Evolutionary conservation across 2,797 vertebrate species (phyloP).

Genomic region (Sebastes elongatus): DNA sequence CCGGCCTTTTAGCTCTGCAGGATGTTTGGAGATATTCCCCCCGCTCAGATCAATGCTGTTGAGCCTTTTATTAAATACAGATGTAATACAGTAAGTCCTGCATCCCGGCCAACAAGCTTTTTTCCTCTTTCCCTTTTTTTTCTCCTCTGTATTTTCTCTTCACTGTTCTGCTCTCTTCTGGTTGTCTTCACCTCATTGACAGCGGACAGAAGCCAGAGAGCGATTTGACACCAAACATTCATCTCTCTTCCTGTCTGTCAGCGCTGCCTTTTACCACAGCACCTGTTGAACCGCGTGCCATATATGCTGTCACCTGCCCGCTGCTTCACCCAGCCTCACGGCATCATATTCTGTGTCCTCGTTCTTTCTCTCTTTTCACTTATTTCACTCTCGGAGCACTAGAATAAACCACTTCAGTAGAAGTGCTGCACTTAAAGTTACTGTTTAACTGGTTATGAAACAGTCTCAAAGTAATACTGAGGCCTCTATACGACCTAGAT

Average conservation of each 20-base stretch:
- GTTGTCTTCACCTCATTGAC: conserved; percentile 77
- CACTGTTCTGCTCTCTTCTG: conserved; percentile 45
- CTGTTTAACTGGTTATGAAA: background rate
- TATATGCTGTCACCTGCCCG: conserved; percentile 3
- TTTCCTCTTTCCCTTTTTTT: conserved; percentile 31
- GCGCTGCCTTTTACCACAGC: conserved; percentile 15
- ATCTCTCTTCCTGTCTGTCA: conserved; percentile 49
- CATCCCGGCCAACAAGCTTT: conserved; percentile 70
- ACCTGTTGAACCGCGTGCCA: conserved; percentile 33
- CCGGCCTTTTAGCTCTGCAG: conserved; percentile 67
- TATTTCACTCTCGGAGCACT: background rate
- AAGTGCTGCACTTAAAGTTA: background rate
- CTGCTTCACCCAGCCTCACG: background rate
- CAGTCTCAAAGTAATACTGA: background rate
- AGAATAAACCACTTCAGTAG: background rate
- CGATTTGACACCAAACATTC: conserved; percentile 44
- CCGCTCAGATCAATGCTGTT: conserved; percentile 78
- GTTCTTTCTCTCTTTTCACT: background rate
- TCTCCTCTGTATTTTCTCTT: conserved; percentile 19
- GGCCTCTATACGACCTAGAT: background rate
- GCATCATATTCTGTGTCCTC: background rate
- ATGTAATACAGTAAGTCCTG: conserved; percentile 78
- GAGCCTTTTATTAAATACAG: conserved; percentile 83
- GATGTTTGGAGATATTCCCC: conserved; percentile 85
- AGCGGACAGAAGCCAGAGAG: conserved; percentile 72